Percentiles rank a stretch among this genome's conserved stretches.
Conservation (phyloP, 2,888 invertebrate species). For the Vandiemenella viatica region DNA sequence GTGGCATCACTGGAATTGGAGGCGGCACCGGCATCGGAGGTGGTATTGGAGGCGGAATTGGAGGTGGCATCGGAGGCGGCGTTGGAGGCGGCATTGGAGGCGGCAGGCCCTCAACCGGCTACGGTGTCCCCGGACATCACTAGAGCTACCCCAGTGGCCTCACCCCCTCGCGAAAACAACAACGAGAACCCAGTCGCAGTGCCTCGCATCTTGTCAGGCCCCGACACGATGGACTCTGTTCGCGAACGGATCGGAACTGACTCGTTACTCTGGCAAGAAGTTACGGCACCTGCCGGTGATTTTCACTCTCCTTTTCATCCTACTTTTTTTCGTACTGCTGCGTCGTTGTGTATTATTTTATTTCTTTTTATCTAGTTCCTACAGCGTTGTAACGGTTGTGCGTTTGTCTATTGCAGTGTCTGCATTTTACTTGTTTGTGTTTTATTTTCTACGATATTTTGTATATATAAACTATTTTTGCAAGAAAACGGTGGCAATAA, state of each 20-base stretch:
- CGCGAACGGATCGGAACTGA: not conserved
- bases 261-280: too few species aligned
- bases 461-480: slow-evolving; percentile 9
- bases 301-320: too few species aligned
- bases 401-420: not conserved
- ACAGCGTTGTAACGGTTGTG: not conserved
- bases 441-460: slow-evolving; percentile 6
- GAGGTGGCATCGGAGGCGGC: too few species aligned
- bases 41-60: too few species aligned
- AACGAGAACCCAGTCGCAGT: not conserved
- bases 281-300: too few species aligned
- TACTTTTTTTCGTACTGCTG: too few species aligned
- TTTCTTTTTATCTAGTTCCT: too few species aligned
- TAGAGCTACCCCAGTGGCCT: not conserved
- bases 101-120: not conserved
- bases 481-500: slow-evolving; percentile 14
- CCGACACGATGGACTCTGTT: not conserved
- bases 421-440: not conserved
- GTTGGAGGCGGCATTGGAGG: too few species aligned
- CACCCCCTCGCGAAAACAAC: not conserved
- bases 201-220: not conserved
- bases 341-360: too few species aligned
- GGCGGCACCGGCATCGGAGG: not conserved
- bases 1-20: not conserved
- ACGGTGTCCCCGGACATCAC: not conserved